Percentiles rank a stretch among this genome's conserved stretches.
phyloP scores from a whole-genome alignment of 2,797 vertebrate species.

The Anomalospiza imberbis region DNA sequence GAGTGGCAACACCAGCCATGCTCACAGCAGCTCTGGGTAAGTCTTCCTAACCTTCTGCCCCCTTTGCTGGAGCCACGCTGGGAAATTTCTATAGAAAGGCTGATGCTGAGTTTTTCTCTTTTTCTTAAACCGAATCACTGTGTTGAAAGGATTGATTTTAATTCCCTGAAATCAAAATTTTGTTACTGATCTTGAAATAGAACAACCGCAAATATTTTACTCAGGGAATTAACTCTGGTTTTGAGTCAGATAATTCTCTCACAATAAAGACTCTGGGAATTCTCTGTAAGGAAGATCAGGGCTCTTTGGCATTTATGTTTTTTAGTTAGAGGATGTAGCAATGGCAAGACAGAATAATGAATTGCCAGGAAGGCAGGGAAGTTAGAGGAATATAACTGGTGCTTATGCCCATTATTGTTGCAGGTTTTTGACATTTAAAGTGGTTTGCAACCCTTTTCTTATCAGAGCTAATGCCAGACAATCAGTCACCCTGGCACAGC shows the following conservation, averaged over 20 bases:
- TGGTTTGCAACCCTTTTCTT: constrained; percentile 41
- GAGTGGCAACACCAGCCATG: not conserved
- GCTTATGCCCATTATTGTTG: constrained; percentile 18
- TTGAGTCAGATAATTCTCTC: not conserved
- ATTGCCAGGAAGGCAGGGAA: constrained; percentile 2
- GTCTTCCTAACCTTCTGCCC: not conserved
- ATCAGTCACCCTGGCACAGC: not conserved
- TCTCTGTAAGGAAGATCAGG: not conserved
- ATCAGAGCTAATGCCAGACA: not conserved
- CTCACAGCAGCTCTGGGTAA: not conserved
- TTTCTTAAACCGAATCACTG: not conserved
- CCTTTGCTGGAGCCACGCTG: not conserved
- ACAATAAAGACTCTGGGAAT: not conserved
- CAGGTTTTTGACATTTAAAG: constrained; percentile 51
- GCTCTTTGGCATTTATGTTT: not conserved
- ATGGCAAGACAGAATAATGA: not conserved
- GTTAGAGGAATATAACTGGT: not conserved
- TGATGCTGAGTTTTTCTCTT: not conserved
- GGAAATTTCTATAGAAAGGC: not conserved
- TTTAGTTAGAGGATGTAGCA: not conserved
- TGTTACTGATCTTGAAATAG: not conserved
- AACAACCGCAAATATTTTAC: not conserved
- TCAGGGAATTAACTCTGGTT: not conserved
- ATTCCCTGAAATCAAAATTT: not conserved
- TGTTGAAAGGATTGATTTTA: not conserved